These are phyloP conservation scores for Apis cerana DNA, from an alignment of 1,140 invertebrate genomes.

Conservation along the genomic window DNA sequence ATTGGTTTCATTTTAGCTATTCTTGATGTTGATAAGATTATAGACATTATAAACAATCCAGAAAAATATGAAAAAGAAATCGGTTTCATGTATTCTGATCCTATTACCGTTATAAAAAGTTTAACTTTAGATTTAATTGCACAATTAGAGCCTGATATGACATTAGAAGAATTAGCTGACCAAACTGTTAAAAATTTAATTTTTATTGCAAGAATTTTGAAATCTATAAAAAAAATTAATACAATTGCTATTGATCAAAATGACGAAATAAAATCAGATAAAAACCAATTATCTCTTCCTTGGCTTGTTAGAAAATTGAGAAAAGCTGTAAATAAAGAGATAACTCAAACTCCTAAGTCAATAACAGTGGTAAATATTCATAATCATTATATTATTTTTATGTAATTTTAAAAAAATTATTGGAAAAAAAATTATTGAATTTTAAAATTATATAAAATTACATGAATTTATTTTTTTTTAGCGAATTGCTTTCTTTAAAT, in stretches of 20 bases:
- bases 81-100: conserved; percentile 85
- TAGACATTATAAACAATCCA: conserved; percentile 75
- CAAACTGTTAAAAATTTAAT: conserved; percentile 88
- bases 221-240: conserved; percentile 76
- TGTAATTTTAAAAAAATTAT: not conserved
- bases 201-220: conserved; percentile 85
- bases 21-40: conserved; percentile 84
- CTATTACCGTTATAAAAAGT: conserved; percentile 83
- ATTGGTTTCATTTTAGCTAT: conserved; percentile 86
- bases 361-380: conserved; percentile 81
- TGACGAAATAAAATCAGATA: conserved; percentile 68
- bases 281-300: conserved; percentile 79
- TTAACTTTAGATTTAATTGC: conserved; percentile 87
- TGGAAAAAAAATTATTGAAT: too few species aligned
- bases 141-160: conserved; percentile 85
- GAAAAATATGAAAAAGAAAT: conserved; percentile 51
- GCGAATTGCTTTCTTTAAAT: conserved; percentile 87
- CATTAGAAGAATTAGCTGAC: conserved; percentile 84
- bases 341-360: conserved; percentile 83
- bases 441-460: too few species aligned
- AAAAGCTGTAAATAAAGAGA: conserved; percentile 88
- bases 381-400: not conserved
- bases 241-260: conserved; percentile 68
- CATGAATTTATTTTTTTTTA: conserved; percentile 66
- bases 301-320: conserved; percentile 88